phyloP scores from a whole-genome alignment of 2,888 invertebrate genomes.

The Diadegma fenestrale region DNA sequence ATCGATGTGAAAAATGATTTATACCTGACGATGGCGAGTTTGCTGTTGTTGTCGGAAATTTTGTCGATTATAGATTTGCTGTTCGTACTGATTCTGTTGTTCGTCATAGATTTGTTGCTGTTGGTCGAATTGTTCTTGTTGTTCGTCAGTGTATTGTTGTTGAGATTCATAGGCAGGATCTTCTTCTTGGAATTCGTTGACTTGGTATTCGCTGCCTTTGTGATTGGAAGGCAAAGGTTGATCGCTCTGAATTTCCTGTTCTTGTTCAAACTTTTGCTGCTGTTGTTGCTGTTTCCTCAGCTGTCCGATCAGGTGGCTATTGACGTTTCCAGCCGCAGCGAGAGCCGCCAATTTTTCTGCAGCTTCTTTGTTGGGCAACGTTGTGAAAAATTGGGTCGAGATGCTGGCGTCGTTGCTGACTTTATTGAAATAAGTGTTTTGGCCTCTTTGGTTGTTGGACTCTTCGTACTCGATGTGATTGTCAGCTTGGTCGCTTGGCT shows the following conservation, averaged over 20 bases:
- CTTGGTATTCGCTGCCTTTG: conserved; percentile 76
- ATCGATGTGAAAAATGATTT: not conserved
- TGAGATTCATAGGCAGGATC: conserved; percentile 79
- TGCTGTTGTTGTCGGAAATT: conserved; percentile 66
- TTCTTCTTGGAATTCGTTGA: conserved; percentile 73
- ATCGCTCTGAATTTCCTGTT: conserved; percentile 72
- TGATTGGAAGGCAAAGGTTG: conserved; percentile 78
- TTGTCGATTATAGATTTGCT: conserved; percentile 65
- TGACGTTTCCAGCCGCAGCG: conserved; percentile 87
- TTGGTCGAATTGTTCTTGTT: conserved; percentile 78
- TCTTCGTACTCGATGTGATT: conserved; percentile 81
- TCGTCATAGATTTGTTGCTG: conserved; percentile 72
- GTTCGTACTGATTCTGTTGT: conserved; percentile 66
- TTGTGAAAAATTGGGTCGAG: conserved; percentile 85
- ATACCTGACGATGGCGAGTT: conserved; percentile 67
- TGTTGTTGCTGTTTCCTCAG: conserved; percentile 75
- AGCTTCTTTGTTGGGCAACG: conserved; percentile 88
- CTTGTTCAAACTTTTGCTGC: conserved; percentile 74
- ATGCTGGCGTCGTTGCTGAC: conserved; percentile 80
- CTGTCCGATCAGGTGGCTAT: conserved; percentile 81
- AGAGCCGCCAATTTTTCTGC: conserved; percentile 88
- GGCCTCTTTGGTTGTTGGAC: conserved; percentile 69
- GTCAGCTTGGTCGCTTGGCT: conserved; percentile 75
- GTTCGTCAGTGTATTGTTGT: conserved; percentile 78
- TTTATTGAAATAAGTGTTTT: conserved; percentile 86